Evolutionary conservation across 1,140 invertebrate genomes (phyloP), one percentile per base, ranked within the genome.

Genomic region (Meloidogyne exigua): DNA sequence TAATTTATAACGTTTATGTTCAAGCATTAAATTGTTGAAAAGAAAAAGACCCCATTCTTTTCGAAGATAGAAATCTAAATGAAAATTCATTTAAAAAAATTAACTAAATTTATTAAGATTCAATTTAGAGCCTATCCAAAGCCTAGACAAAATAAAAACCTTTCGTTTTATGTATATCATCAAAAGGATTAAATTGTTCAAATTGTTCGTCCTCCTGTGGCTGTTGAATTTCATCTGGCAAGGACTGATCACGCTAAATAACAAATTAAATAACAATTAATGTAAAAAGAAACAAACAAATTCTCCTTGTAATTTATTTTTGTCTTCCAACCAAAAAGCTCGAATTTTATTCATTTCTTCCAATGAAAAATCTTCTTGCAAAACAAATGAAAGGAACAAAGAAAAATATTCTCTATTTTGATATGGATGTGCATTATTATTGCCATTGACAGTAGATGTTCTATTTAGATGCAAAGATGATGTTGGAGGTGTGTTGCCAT

Each of bases 331-430:
- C 76, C 78, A 79, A 36, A 79, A 36, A 26, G 10, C 21, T 25
- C 25, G 25, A 21, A 79, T 62, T 36, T 72, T 26, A 12, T 72
- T 64, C 68, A 68, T 79, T 26, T 75, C 69, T 42, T 79, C 77
- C 10, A 78, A 18, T 1, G 76, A 73, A n/a, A 80, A 80, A 21
- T 79, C 75, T 36, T 79, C 77, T 68, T 79, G 75, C 10, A 78
- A 63, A 68, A 79, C 62, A 39, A 79, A 78, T 9, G 78, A 79
- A n/a, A 63, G 25, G 13, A 44, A 80, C 26, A 67, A 39, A 15
- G 28, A 1, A 25, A 80, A 79, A 66, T 81, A 73, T 21, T 75
- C 64, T 12, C 26, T 25, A 71, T 32, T 73, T 75, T 70, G 63
- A 39, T 62, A 75, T 11, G 71, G 65, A 73, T 73, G 23, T 28